Evolutionary conservation across 2,888 invertebrate genomes (phyloP).

Genomic region (Thera britannica): DNA sequence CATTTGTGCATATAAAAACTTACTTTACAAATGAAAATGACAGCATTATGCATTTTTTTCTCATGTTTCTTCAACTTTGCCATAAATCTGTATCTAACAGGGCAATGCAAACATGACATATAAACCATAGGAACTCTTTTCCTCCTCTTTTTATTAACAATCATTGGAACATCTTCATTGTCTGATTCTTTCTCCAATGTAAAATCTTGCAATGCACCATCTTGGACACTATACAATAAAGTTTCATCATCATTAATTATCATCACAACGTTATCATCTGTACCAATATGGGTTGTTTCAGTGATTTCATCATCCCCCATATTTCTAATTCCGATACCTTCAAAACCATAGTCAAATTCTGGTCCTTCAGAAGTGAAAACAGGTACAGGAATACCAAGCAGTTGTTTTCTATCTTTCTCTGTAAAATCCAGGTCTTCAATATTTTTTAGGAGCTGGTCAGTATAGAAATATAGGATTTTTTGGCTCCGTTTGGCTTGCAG

Average conservation of each 20-base stretch:
- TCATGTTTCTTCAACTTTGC: constrained; percentile 71
- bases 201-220: constrained; percentile 37
- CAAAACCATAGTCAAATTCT: constrained; percentile 56
- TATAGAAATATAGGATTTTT: constrained; percentile 62
- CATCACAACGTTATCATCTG: constrained; percentile 47
- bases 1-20: constrained; percentile 13
- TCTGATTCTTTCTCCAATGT: constrained; percentile 9
- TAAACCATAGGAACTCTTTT: constrained; percentile 66
- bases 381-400: constrained; percentile 63
- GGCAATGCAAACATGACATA: constrained; percentile 63
- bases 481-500: constrained; percentile 56
- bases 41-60: constrained; percentile 64
- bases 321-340: constrained; percentile 46
- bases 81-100: constrained; percentile 69
- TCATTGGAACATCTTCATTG: constrained; percentile 31
- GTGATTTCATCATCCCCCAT: constrained; percentile 10
- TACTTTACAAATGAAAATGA: constrained; percentile 72
- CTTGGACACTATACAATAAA: constrained; percentile 46
- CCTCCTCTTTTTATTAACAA: constrained; percentile 47
- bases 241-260: constrained; percentile 56
- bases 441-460: constrained; percentile 55
- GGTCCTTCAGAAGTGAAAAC: constrained; percentile 43
- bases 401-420: constrained; percentile 39
- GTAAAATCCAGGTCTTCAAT: constrained; percentile 50
- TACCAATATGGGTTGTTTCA: neutral